phyloP scores from a whole-genome alignment of 2,797 vertebrate genomes.

The Linurgus olivaceus region DNA sequence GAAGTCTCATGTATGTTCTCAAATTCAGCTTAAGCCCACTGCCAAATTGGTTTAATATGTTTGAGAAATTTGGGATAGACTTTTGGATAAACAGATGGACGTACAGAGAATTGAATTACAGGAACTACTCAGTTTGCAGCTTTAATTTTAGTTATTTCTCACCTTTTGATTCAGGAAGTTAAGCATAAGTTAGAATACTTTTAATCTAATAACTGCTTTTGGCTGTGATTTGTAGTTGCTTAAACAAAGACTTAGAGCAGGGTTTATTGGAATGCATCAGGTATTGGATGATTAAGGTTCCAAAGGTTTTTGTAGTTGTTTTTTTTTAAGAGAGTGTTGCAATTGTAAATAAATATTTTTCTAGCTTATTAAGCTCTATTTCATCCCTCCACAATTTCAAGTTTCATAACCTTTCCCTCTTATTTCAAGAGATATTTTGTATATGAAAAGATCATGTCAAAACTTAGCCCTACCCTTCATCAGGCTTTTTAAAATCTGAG shows the following conservation, averaged over 20 bases:
- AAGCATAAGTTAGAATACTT: background rate
- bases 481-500: conserved; percentile 70
- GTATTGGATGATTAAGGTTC: conserved; percentile 45
- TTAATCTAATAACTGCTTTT: background rate
- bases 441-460: conserved; percentile 74
- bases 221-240: background rate
- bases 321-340: conserved; percentile 42
- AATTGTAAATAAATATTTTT: conserved; percentile 57
- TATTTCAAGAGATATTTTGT: conserved; percentile 68
- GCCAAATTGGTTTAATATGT: background rate
- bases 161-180: background rate
- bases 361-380: conserved; percentile 45
- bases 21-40: background rate
- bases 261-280: background rate
- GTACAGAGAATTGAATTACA: background rate
- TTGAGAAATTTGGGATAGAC: background rate
- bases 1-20: background rate
- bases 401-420: conserved; percentile 50
- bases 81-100: background rate
- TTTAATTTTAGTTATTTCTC: conserved; percentile 9
- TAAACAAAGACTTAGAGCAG: conserved; percentile 37
- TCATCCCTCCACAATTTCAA: conserved; percentile 57
- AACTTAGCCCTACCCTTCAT: conserved; percentile 71
- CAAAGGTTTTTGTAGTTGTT: conserved; percentile 22
- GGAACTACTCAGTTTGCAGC: background rate